phyloP scores from a whole-genome alignment of 1,140 invertebrate genomes.

The Ephestia elutella region DNA sequence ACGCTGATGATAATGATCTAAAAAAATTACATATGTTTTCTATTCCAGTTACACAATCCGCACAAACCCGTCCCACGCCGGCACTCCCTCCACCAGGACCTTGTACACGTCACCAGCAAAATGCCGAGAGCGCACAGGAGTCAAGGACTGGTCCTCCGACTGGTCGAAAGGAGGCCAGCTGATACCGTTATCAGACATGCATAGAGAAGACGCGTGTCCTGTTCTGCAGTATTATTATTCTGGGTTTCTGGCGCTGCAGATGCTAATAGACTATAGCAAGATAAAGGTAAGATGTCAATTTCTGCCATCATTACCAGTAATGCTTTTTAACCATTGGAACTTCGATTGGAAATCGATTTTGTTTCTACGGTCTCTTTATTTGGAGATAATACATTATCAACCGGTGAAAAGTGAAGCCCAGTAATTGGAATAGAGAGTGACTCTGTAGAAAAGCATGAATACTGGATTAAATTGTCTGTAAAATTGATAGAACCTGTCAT shows the following conservation, averaged over 20 bases:
- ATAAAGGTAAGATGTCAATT: constrained; percentile 72
- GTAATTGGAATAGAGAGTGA: too few relatives aligned
- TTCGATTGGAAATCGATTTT: too few relatives aligned
- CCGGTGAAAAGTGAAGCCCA: too few relatives aligned
- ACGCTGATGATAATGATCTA: too few relatives aligned
- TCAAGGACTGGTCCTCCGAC: constrained; percentile 63
- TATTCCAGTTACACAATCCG: constrained; percentile 80
- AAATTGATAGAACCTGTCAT: too few relatives aligned
- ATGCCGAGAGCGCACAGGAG: constrained; percentile 77
- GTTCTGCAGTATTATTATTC: constrained; percentile 84
- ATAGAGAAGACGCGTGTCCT: constrained; percentile 76
- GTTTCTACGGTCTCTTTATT: too few relatives aligned
- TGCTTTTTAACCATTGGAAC: too few relatives aligned
- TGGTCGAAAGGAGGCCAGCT: constrained; percentile 78
- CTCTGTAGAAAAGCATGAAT: too few relatives aligned
- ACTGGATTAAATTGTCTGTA: too few relatives aligned
- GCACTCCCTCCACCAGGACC: constrained; percentile 78
- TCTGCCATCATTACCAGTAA: too few relatives aligned
- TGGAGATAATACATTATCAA: too few relatives aligned
- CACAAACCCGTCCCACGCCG: constrained; percentile 79
- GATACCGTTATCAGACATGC: constrained; percentile 78
- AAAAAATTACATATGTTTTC: background rate
- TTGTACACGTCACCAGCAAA: constrained; percentile 79
- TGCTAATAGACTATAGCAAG: constrained; percentile 82
- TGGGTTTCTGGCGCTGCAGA: constrained; percentile 83